phyloP scores from a whole-genome alignment of 2,888 invertebrate species.

The Harpalus rubripes region DNA sequence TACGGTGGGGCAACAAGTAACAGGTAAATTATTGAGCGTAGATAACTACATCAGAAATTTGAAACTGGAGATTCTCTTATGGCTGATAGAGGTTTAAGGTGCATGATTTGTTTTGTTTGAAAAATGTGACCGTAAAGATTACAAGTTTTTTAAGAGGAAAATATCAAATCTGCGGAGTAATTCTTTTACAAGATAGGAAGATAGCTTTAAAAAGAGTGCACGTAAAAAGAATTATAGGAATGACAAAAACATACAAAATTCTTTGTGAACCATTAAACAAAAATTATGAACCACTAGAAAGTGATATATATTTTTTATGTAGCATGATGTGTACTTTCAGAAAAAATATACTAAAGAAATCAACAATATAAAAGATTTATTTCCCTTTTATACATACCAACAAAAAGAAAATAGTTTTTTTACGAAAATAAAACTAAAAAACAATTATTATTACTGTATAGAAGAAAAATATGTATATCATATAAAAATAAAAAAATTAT shows the following conservation, averaged over 20 bases:
- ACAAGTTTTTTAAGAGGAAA: constrained; percentile 18
- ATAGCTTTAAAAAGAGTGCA: neutral
- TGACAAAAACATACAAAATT: constrained; percentile 17
- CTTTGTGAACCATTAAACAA: neutral
- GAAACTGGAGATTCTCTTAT: neutral
- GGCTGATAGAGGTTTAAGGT: constrained; percentile 10
- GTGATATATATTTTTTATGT: neutral
- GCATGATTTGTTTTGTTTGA: neutral
- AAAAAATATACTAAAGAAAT: neutral
- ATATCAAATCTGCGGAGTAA: neutral
- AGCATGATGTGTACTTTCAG: constrained; percentile 15
- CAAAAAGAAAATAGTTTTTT: neutral
- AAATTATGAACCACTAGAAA: neutral
- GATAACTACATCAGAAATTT: neutral
- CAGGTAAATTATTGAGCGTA: neutral
- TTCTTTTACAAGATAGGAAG: neutral
- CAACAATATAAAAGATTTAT: neutral
- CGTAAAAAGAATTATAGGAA: constrained; percentile 1
- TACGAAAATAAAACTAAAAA: neutral
- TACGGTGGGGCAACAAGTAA: constrained; percentile 8
- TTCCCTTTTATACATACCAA: neutral
- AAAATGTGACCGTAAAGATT: neutral
- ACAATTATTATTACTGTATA: too few species aligned
- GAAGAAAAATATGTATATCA: too few species aligned
- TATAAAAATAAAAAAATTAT: too few species aligned